Evolutionary conservation across 92 coral and sea anemone species (phyloP).

Genomic region (Porites cylindrica): DNA sequence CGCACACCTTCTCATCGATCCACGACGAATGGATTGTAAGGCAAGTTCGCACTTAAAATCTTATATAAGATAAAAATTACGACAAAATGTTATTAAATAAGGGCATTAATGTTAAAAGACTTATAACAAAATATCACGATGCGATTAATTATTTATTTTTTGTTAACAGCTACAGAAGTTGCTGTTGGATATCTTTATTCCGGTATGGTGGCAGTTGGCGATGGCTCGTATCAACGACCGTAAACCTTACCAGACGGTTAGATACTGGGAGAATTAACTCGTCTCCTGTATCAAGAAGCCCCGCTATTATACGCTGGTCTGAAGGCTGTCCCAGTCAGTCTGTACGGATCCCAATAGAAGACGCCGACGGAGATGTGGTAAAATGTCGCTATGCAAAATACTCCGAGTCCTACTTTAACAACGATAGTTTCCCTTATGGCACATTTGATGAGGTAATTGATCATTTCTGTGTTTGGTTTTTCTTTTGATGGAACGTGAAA

Average conservation of each 20-base stretch:
- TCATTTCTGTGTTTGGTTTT: too few species aligned
- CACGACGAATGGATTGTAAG: too few species aligned
- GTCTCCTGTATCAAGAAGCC: slow-evolving; percentile 61
- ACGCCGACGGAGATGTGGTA: slow-evolving; percentile 58
- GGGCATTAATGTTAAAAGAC: too few species aligned
- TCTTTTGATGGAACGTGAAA: too few species aligned
- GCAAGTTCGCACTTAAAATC: too few species aligned
- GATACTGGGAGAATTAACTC: slow-evolving; percentile 64
- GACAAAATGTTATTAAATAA: too few species aligned
- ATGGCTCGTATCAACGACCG: neutral
- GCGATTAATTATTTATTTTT: neutral
- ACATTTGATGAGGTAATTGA: slow-evolving; percentile 33
- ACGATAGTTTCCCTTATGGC: neutral
- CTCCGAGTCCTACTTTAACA: slow-evolving; percentile 14
- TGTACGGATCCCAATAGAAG: slow-evolving; percentile 58
- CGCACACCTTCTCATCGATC: too few species aligned
- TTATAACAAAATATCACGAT: too few species aligned
- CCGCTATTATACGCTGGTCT: slow-evolving; percentile 50
- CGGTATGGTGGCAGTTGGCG: slow-evolving; percentile 1
- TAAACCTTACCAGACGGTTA: slow-evolving; percentile 46
- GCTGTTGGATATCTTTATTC: slow-evolving; percentile 57
- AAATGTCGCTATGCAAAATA: slow-evolving; percentile 59
- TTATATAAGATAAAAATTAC: too few species aligned
- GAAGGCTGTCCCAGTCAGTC: slow-evolving; percentile 38
- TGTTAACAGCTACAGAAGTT: slow-evolving; percentile 15